These are phyloP conservation scores for Heliocidaris erythrogramma DNA, from an alignment of 35 echinoderm and acorn worm genomes.

Conservation along the genomic window DNA sequence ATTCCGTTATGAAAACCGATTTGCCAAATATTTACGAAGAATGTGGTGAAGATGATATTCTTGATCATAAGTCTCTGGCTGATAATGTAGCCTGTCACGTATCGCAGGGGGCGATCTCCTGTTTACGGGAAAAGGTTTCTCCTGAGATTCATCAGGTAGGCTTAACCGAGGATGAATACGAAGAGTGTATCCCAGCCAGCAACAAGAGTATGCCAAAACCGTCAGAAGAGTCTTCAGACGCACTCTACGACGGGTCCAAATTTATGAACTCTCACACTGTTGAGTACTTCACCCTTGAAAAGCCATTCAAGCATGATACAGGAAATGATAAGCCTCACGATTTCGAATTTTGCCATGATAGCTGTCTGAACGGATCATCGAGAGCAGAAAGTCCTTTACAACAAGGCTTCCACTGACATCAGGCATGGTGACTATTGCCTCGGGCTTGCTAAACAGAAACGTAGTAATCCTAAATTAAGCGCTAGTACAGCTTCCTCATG, in stretches of 20 bases:
- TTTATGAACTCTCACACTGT: no score
- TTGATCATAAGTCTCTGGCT: background rate
- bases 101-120: background rate
- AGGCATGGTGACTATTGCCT: background rate
- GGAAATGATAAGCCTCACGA: no score
- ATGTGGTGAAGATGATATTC: background rate
- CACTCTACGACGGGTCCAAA: no score
- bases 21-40: background rate
- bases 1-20: background rate
- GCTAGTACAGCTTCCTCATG: background rate
- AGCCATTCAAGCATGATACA: no score
- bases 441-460: background rate
- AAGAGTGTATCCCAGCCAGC: no score
- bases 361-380: background rate
- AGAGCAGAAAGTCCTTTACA: background rate
- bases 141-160: no score
- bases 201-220: no score
- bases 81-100: background rate
- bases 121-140: no score
- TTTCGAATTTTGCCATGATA: background rate
- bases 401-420: background rate
- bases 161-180: no score
- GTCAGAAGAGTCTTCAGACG: no score
- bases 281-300: no score
- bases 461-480: background rate